Base-by-base conservation (phyloP, 2,113 vertebrate species). In the Balaeniceps rex region DNA sequence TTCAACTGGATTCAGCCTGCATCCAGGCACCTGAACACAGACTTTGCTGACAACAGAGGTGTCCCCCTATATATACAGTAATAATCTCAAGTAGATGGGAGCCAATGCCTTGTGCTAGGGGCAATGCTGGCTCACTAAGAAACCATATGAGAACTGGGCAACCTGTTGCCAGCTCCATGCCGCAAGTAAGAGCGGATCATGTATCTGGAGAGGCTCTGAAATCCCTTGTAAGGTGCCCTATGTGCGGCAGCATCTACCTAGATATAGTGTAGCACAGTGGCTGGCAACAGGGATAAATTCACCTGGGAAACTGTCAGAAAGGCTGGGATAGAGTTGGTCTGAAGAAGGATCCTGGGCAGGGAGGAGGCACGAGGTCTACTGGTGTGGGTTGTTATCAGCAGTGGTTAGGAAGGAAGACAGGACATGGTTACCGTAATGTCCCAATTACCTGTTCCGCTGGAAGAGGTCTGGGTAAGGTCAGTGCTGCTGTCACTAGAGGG, bases 391-490 rank as follows among this genome's bases (percentile, higher is more conserved):
- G 42, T 14, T 80, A 29, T 0, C 57, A 91, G 54, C 49, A 54
- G 54, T 5, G 46, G n/a, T 26, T 14, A 58, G 72, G 52, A 87
- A 57, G 58, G 33, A 23, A 85, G 49, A 34, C 23, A 93, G 49
- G 65, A 80, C 21, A 19, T 0, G 13, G 34, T 36, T 70, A 86
- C 19, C 3, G 0, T 38, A 10, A 46, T 1, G 9, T 54, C 29
- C 49, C 28, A 12, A 31, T 87, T 98, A 99, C 99, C 99, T 93
- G 99, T 99, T 98, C 99, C 99, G 8, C 99, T 99, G 90, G 99
- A 98, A 95, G 99, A 99, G 93, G 98, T 98, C 98, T 99, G 99
- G 70, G 98, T 99, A 98, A 99, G 99, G 96, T 99, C 99, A 55
- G 99, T 98, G 98, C 98, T 99, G 98, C 99, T 98, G 98, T 99